These are phyloP conservation scores for Oxycera nigricornis DNA, from an alignment of 2,888 invertebrate species.

Conservation along the genomic window DNA sequence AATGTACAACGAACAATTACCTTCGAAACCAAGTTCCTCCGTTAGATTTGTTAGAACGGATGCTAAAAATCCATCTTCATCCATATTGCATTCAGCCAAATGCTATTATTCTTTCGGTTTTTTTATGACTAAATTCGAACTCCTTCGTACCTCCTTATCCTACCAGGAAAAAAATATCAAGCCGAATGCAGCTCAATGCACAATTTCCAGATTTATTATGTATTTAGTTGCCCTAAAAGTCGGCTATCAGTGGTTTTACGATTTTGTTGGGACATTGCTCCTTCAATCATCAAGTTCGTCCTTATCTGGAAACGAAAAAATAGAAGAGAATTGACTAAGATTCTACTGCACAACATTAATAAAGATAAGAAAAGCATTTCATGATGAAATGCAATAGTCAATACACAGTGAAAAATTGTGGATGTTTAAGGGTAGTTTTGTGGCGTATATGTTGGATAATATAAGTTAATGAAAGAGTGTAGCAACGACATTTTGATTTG, in stretches of 20 bases:
- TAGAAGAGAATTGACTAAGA: background rate
- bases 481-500: too few relatives aligned
- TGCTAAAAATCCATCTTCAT: slow-evolving; percentile 19
- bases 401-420: too few relatives aligned
- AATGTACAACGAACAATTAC: background rate
- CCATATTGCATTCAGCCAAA: slow-evolving; percentile 23
- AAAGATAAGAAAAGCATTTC: too few relatives aligned
- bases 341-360: background rate
- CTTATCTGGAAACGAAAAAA: background rate
- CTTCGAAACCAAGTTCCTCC: slow-evolving; percentile 5
- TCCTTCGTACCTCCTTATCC: too few relatives aligned
- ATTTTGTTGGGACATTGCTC: slow-evolving; percentile 41
- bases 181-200: too few relatives aligned
- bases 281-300: background rate
- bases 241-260: slow-evolving; percentile 41
- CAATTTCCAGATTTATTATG: slow-evolving; percentile 35
- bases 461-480: too few relatives aligned
- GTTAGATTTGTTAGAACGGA: slow-evolving; percentile 14
- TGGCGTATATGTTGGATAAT: too few relatives aligned
- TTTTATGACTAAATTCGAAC: too few relatives aligned
- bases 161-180: too few relatives aligned
- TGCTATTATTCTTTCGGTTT: background rate
- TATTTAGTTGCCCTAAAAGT: slow-evolving; percentile 43
- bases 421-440: too few relatives aligned
- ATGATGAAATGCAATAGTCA: too few relatives aligned